A percentile compares a stretch with the other conserved stretches of the same genome.
phyloP scores from a whole-genome alignment of 1,140 invertebrate species.

The Chrysomallon squamiferum region DNA sequence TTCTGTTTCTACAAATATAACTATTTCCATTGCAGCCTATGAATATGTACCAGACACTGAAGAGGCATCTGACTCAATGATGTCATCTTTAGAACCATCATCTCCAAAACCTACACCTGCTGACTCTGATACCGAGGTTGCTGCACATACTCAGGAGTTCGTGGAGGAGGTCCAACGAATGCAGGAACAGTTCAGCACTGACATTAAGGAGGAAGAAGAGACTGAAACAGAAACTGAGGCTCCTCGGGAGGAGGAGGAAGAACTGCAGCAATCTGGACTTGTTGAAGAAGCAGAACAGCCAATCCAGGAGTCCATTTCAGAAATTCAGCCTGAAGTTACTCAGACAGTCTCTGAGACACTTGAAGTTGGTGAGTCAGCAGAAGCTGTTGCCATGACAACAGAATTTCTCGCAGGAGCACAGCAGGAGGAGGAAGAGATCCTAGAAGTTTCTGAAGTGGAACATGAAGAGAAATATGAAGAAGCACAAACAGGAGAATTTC shows the following conservation, averaged over 20 bases:
- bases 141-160: slow-evolving; percentile 39
- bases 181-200: slow-evolving; percentile 40
- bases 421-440: slow-evolving; percentile 28
- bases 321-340: slow-evolving; percentile 10
- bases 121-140: slow-evolving; percentile 48
- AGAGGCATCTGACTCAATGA: slow-evolving; percentile 69
- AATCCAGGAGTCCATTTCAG: slow-evolving; percentile 15
- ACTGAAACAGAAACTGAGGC: slow-evolving; percentile 15
- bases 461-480: slow-evolving; percentile 26
- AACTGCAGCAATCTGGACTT: slow-evolving; percentile 15
- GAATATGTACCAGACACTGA: slow-evolving; percentile 91
- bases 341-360: slow-evolving; percentile 13
- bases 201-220: slow-evolving; percentile 34
- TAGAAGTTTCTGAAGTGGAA: slow-evolving; percentile 30
- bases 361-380: slow-evolving; percentile 7
- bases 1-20: no score
- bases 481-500: slow-evolving; percentile 26
- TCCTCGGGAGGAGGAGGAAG: slow-evolving; percentile 11
- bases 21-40: slow-evolving; percentile 86
- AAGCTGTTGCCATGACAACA: slow-evolving; percentile 7
- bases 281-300: slow-evolving; percentile 18
- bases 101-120: slow-evolving; percentile 47
- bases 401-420: slow-evolving; percentile 27
- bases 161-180: slow-evolving; percentile 50
- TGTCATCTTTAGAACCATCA: slow-evolving; percentile 52